Evolutionary conservation across 2,113 vertebrate species (phyloP).

Genomic region (Hippopotamus amphibius): DNA sequence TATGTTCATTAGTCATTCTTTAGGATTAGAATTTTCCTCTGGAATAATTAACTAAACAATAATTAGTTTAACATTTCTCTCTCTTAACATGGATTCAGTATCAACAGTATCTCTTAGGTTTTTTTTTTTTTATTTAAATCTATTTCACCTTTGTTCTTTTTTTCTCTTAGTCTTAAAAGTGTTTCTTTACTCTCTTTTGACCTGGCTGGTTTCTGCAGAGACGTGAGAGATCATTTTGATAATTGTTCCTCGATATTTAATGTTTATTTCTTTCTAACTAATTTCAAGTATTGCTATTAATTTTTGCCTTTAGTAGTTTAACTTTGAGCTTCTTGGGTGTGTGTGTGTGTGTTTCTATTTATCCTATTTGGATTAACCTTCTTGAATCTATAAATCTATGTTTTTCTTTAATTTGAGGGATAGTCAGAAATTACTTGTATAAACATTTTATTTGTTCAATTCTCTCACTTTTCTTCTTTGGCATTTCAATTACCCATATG

Average conservation of each 20-base stretch:
- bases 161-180: neutral
- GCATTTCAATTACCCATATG: neutral
- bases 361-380: neutral
- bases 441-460: neutral
- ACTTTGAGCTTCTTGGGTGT: neutral
- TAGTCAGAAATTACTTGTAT: neutral
- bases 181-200: neutral
- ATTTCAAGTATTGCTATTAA: neutral
- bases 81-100: neutral
- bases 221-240: neutral
- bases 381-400: neutral
- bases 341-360: neutral
- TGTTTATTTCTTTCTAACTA: too few species aligned
- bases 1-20: neutral
- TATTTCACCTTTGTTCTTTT: neutral
- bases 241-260: neutral
- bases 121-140: neutral
- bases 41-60: neutral
- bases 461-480: neutral
- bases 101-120: neutral
- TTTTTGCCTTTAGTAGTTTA: neutral
- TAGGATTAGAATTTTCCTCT: neutral
- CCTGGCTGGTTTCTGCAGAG: neutral
- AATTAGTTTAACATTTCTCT: neutral
- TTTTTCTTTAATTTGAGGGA: neutral